Evolutionary conservation across 2,888 invertebrate genomes (phyloP).

Genomic region (Harpalus rufipes): DNA sequence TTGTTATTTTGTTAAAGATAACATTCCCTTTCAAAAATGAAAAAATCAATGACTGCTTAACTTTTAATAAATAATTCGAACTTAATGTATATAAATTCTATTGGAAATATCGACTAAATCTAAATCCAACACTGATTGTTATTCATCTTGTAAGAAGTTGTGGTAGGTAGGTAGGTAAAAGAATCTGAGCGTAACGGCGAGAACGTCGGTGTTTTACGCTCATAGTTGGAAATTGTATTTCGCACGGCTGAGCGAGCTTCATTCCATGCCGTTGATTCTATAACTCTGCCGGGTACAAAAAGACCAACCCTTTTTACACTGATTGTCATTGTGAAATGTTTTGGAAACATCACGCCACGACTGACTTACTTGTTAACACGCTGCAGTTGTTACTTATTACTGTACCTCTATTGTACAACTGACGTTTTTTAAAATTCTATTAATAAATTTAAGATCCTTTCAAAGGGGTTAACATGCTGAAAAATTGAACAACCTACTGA

Average conservation of each 20-base stretch:
- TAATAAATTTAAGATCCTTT: not conserved
- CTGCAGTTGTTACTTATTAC: constrained; percentile 42
- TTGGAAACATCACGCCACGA: constrained; percentile 76
- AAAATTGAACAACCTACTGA: not conserved
- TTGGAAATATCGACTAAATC: too few species aligned
- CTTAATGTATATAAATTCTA: too few species aligned
- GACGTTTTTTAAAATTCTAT: constrained; percentile 20
- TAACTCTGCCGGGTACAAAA: constrained; percentile 72
- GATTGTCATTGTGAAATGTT: constrained; percentile 75
- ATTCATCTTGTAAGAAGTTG: not conserved
- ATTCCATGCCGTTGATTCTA: constrained; percentile 70
- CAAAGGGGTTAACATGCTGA: not conserved
- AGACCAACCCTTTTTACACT: constrained; percentile 75
- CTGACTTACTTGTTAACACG: constrained; percentile 75
- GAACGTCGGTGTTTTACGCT: constrained; percentile 55
- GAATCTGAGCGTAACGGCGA: constrained; percentile 30
- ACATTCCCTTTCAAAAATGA: too few species aligned
- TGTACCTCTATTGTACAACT: constrained; percentile 9
- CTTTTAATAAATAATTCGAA: too few species aligned
- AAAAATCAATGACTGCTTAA: too few species aligned
- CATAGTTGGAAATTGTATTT: constrained; percentile 70
- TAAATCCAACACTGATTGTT: too few species aligned
- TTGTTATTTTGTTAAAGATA: too few species aligned
- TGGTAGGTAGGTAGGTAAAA: constrained; percentile 1
- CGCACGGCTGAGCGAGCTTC: constrained; percentile 69